phyloP scores from a whole-genome alignment of 2,113 vertebrate species.

The Barnardius zonarius region DNA sequence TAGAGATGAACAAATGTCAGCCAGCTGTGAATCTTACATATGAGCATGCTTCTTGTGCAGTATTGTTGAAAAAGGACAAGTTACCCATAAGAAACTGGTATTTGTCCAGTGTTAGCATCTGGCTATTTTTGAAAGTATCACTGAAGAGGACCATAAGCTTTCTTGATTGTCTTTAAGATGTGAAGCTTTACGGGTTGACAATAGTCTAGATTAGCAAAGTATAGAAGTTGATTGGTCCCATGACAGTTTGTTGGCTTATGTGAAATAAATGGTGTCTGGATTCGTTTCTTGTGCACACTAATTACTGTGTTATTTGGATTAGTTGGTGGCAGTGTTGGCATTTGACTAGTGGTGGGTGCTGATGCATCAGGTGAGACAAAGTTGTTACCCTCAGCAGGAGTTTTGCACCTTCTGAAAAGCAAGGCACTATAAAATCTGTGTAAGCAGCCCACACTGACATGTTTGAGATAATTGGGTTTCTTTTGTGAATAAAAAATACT shows the following conservation, averaged over 20 bases:
- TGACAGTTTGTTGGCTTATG: background rate
- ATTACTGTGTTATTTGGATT: background rate
- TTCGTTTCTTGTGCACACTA: background rate
- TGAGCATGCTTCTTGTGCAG: background rate
- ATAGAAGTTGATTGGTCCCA: background rate
- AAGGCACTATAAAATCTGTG: background rate
- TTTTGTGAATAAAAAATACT: background rate
- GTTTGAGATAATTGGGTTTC: background rate
- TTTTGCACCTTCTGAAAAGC: background rate
- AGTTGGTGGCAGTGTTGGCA: background rate
- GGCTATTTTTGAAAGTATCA: background rate
- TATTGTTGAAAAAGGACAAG: background rate
- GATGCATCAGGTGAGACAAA: background rate
- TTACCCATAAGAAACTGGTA: background rate
- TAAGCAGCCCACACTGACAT: background rate
- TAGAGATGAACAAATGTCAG: background rate
- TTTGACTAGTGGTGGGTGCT: background rate
- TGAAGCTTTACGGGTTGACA: background rate
- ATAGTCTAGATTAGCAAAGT: background rate
- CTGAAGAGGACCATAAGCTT: background rate
- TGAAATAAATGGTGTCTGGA: background rate
- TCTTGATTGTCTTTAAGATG: background rate
- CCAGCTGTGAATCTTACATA: background rate
- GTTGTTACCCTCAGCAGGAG: background rate
- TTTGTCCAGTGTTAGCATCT: background rate